phyloP scores from a whole-genome alignment of 2,797 vertebrate species.

The Aselliscus stoliczkanus region DNA sequence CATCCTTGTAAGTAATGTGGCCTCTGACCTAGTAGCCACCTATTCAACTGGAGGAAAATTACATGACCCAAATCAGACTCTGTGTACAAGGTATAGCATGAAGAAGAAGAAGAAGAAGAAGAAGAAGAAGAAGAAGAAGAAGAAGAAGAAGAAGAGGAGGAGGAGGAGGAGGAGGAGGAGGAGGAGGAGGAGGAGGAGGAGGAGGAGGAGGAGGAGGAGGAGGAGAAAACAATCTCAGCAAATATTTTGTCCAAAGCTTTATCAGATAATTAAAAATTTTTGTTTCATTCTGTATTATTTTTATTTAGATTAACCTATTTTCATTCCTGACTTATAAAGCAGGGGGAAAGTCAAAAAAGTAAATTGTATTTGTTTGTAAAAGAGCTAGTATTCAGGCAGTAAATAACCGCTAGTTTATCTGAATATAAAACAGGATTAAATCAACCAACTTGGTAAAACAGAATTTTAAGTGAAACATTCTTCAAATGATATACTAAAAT shows the following conservation, averaged over 20 bases:
- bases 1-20: neutral
- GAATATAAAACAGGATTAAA: conserved; percentile 67
- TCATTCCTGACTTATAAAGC: neutral
- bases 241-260: neutral
- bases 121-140: neutral
- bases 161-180: no score
- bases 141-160: neutral
- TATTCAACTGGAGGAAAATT: neutral
- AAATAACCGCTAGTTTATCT: conserved; percentile 67
- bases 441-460: conserved; percentile 61
- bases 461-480: conserved; percentile 60
- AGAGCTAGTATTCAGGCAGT: neutral
- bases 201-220: neutral
- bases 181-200: no score
- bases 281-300: neutral
- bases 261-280: neutral
- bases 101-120: neutral
- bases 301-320: neutral
- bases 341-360: neutral
- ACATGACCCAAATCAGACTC: neutral
- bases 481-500: conserved; percentile 65
- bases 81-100: neutral
- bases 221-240: neutral
- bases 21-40: neutral
- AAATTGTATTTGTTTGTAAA: conserved; percentile 5